phyloP scores from a whole-genome alignment of 2,797 vertebrate species.

The Platalea minor region DNA sequence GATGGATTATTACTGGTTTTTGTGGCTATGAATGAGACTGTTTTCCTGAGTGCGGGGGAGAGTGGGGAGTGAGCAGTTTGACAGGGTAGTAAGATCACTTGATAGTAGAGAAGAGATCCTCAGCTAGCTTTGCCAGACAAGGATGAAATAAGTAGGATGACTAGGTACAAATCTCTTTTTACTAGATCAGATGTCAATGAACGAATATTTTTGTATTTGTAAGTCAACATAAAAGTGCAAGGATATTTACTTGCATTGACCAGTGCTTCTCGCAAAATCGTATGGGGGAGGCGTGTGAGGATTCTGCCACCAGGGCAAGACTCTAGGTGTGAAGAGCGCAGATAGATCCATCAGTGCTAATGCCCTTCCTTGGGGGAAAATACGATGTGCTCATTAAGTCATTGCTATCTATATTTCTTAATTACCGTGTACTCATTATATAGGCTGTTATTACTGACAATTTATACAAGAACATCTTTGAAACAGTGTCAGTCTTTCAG shows the following conservation, averaged over 20 bases:
- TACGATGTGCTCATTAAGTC: background rate
- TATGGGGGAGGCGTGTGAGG: background rate
- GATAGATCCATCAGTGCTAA: background rate
- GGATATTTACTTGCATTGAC: background rate
- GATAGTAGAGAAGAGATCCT: background rate
- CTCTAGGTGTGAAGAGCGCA: background rate
- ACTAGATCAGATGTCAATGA: background rate
- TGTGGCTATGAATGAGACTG: background rate
- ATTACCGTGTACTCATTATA: background rate
- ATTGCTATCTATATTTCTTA: slow-evolving; percentile 7
- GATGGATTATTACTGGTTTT: slow-evolving; percentile 33
- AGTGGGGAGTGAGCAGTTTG: slow-evolving; percentile 11
- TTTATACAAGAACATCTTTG: background rate
- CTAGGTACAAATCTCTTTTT: background rate
- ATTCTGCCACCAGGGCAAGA: background rate
- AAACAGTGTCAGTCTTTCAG: background rate
- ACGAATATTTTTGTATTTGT: background rate
- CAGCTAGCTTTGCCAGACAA: background rate
- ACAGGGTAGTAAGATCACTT: background rate
- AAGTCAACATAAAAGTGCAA: background rate
- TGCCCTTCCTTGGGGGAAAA: background rate
- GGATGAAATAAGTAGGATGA: background rate
- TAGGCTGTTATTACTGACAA: background rate
- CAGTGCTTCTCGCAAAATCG: background rate
- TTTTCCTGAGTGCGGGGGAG: background rate